phyloP scores from a whole-genome alignment of 1,140 invertebrate species.

The Medauroidea extradentata region DNA sequence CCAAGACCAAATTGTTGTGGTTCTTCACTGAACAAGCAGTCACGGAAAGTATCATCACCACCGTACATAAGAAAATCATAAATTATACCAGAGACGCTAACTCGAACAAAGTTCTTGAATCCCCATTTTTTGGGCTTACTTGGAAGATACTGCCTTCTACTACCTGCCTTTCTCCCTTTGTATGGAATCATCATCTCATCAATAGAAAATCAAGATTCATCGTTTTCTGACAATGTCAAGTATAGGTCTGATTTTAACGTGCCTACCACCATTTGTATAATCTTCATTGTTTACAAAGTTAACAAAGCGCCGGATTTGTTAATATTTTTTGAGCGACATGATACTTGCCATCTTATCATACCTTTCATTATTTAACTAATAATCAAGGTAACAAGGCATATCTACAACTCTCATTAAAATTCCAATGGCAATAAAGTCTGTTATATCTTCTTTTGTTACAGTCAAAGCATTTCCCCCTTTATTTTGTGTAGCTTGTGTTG shows the following conservation, averaged over 20 bases:
- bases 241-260: conserved; percentile 15
- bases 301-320: too few species aligned
- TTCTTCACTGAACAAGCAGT: neutral
- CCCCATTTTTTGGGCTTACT: conserved; percentile 34
- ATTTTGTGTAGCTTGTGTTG: too few species aligned
- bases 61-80: conserved; percentile 26
- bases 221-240: conserved; percentile 17
- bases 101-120: conserved; percentile 26
- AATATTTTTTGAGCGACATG: too few species aligned
- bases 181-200: conserved; percentile 34
- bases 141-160: conserved; percentile 28
- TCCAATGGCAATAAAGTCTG: too few species aligned
- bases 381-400: too few species aligned
- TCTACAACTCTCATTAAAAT: too few species aligned
- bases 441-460: too few species aligned
- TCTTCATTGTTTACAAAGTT: too few species aligned
- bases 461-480: too few species aligned
- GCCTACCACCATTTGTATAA: too few species aligned
- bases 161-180: conserved; percentile 24
- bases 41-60: conserved; percentile 8
- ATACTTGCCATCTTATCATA: too few species aligned
- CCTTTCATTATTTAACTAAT: too few species aligned
- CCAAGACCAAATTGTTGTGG: neutral
- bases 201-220: conserved; percentile 36
- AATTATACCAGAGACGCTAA: conserved; percentile 16